phyloP scores from a whole-genome alignment of 2,888 invertebrate species.

The Amblyjoppa fuscipennis region DNA sequence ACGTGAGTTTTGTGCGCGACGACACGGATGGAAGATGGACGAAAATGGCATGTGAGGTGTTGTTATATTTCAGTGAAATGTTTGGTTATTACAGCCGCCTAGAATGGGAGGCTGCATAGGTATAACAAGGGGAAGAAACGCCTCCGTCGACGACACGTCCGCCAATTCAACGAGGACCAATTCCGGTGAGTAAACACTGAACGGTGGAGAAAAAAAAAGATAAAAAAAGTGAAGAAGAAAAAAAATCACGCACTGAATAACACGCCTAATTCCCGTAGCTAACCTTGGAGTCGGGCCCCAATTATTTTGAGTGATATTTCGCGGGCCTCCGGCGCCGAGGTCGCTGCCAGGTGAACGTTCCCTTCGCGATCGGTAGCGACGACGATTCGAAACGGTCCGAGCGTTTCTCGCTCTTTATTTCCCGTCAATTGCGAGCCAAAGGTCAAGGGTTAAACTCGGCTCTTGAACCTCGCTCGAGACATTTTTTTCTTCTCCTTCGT shows the following conservation, averaged over 20 bases:
- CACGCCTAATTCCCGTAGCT: slow-evolving; percentile 76
- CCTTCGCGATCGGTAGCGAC: neutral
- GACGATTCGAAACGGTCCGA: neutral
- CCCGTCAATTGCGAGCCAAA: slow-evolving; percentile 47
- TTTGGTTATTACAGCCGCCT: slow-evolving; percentile 86
- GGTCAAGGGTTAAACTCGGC: slow-evolving; percentile 60
- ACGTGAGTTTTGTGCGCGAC: slow-evolving; percentile 19
- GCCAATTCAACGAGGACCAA: slow-evolving; percentile 93
- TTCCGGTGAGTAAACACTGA: slow-evolving; percentile 88
- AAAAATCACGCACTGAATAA: slow-evolving; percentile 53
- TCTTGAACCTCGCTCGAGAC: neutral
- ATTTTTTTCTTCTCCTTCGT: slow-evolving; percentile 9
- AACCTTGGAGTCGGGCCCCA: slow-evolving; percentile 76
- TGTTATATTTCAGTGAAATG: slow-evolving; percentile 86
- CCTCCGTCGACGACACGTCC: slow-evolving; percentile 92
- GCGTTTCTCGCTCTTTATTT: slow-evolving; percentile 48
- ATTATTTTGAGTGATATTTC: slow-evolving; percentile 13
- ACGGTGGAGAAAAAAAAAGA: neutral
- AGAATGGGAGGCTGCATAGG: slow-evolving; percentile 96
- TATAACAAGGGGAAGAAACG: slow-evolving; percentile 93
- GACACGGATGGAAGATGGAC: slow-evolving; percentile 77
- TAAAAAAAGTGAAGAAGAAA: neutral
- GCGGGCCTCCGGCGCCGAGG: neutral
- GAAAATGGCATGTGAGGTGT: slow-evolving; percentile 84
- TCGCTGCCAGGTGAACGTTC: neutral